Evolutionary conservation across 2,888 invertebrate species (phyloP), one percentile per base, ranked within the genome.

Genomic region (Xestoiulus laeticollis): DNA sequence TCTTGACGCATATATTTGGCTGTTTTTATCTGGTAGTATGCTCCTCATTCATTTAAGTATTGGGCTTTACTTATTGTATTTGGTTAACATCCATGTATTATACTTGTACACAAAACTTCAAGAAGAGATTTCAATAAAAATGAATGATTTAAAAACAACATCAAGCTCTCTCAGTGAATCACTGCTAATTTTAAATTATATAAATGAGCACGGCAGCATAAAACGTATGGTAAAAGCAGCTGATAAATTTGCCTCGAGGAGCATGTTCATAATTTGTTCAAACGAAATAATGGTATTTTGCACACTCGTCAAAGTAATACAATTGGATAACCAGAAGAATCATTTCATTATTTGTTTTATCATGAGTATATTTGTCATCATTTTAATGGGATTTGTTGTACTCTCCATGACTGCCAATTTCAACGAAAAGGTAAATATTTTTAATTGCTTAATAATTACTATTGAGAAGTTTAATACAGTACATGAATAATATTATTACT

Each of bases 401-500:
- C 84, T 38, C 19, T 6, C 8, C 6, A 5, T 38, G n/a, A 30
- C 16, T 19, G 38, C n/a, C n/a, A 6, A n/a, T n/a, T 33, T 19
- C n/a, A 84, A 84, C n/a, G 43, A 84, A 2, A 84, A 84, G 43
- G 43, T 43, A 84, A 33, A 30, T 26, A n/a, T 38, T 84, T 30
- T 48, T 48, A 19, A 16, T n/a, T 19, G 48, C 48, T 48, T 3
- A 16, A 12, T 48, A 19, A 48, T 48, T 16, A 48, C 4, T 16
- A 16, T 44, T 44, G 2, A 8, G 14, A 44, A 44, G 14, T 44
- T 44, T n/a, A 44, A 2, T 44, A 44, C 14, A 14, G 44, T 8
- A 44, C 14, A 12, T 44, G 44, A 0, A 2, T 12, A 44, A 12
- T 44, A 0, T 44, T 12, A 48, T 48, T 48, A 48, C 12, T 4